Evolutionary conservation across 37 sponge, comb jelly and placozoan species (phyloP).

Genomic region (Ephydatia muelleri): DNA sequence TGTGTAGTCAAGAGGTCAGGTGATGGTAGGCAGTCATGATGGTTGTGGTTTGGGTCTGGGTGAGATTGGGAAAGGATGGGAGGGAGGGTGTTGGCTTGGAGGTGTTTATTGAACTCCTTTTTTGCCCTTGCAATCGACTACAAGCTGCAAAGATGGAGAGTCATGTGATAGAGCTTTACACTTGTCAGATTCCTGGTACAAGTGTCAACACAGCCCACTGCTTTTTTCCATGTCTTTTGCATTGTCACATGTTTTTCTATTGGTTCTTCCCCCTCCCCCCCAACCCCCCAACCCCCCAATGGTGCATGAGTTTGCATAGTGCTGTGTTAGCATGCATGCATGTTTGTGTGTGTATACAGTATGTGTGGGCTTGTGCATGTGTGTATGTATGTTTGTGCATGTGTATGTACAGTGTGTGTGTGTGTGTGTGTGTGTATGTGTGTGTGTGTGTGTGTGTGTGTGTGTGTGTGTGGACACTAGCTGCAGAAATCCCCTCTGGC

Average conservation of each 20-base stretch:
- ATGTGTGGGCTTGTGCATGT: neutral
- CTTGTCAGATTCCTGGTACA: too few species aligned
- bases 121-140: too few species aligned
- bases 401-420: neutral
- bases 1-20: neutral
- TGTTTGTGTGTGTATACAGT: neutral
- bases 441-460: conserved; percentile 22
- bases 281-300: too few species aligned
- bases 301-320: too few species aligned
- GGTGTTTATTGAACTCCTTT: neutral
- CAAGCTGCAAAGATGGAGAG: too few species aligned
- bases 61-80: conserved; percentile 1
- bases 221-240: neutral
- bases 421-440: conserved; percentile 4
- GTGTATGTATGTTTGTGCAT: neutral
- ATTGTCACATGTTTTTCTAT: neutral
- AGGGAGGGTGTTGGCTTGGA: neutral
- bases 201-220: too few species aligned
- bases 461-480: conserved; percentile 5
- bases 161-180: too few species aligned
- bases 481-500: too few species aligned
- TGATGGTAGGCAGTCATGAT: neutral
- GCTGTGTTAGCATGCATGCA: neutral
- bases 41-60: neutral
- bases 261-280: too few species aligned